These are phyloP conservation scores for Lateolabrax maculatus DNA, from an alignment of 2,797 vertebrate species.

Conservation along the genomic window DNA sequence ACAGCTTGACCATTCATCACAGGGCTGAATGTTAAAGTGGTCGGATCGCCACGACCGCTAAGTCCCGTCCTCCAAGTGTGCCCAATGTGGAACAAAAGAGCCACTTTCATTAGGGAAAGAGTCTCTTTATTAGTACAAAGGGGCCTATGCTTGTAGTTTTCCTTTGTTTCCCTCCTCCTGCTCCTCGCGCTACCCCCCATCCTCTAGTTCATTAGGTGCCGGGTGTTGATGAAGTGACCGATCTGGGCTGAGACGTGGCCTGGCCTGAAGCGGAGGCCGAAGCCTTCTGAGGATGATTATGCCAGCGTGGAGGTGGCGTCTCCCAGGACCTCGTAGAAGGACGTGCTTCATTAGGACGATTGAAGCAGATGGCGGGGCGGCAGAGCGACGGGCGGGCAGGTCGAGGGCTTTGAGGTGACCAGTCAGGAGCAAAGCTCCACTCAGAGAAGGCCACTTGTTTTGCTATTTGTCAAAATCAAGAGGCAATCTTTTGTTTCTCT, in stretches of 20 bases:
- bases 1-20: slow-evolving; percentile 66
- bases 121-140: slow-evolving; percentile 66
- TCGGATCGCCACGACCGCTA: slow-evolving; percentile 29
- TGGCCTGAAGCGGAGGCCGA: slow-evolving; percentile 4
- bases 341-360: slow-evolving; percentile 55
- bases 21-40: slow-evolving; percentile 66
- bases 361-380: slow-evolving; percentile 34
- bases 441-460: not conserved
- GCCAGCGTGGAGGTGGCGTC: slow-evolving; percentile 24
- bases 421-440: not conserved
- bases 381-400: not conserved
- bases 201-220: slow-evolving; percentile 42
- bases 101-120: slow-evolving; percentile 64
- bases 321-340: slow-evolving; percentile 37
- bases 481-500: not conserved
- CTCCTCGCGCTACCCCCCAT: slow-evolving; percentile 21
- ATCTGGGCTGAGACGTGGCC: slow-evolving; percentile 28
- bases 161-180: slow-evolving; percentile 22
- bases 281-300: slow-evolving; percentile 44
- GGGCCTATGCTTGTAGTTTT: not conserved
- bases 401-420: slow-evolving; percentile 22
- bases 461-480: slow-evolving; percentile 6
- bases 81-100: slow-evolving; percentile 51
- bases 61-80: slow-evolving; percentile 39
- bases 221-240: slow-evolving; percentile 63